Percentiles rank a stretch among this genome's conserved stretches.
These are phyloP conservation scores for Microchirus variegatus DNA, from an alignment of 2,797 vertebrate species.

Conservation along the genomic window DNA sequence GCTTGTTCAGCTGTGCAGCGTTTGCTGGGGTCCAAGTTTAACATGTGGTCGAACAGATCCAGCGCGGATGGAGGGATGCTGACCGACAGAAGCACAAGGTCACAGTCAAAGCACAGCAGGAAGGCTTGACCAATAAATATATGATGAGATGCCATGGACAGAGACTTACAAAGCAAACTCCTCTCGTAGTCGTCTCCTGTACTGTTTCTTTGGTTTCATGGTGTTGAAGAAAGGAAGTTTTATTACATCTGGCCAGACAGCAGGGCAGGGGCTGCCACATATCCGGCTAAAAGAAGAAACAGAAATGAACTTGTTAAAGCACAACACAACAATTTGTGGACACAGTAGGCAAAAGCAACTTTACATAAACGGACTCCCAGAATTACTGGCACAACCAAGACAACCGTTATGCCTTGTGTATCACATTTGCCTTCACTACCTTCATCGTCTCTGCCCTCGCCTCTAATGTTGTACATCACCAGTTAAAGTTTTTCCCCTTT, in stretches of 20 bases:
- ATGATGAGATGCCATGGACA: neutral
- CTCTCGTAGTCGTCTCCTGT: constrained; percentile 93
- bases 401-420: constrained; percentile 4
- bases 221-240: constrained; percentile 99
- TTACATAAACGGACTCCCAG: neutral
- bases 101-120: neutral
- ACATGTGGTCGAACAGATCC: constrained; percentile 98
- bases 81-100: neutral
- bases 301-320: constrained; percentile 1
- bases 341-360: neutral
- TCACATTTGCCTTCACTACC: neutral
- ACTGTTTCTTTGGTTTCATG: constrained; percentile 99
- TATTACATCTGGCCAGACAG: constrained; percentile 98
- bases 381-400: constrained; percentile 8
- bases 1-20: constrained; percentile 96
- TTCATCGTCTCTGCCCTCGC: too few species aligned
- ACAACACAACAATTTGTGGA: neutral
- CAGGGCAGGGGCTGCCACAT: constrained; percentile 97
- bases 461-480: too few species aligned
- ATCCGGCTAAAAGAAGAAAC: constrained; percentile 84
- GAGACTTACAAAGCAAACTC: constrained; percentile 96
- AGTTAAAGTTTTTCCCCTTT: too few species aligned
- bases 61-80: constrained; percentile 93
- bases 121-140: neutral
- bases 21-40: constrained; percentile 96